phyloP scores from a whole-genome alignment of 2,113 vertebrate species.

The Salvelinus namaycush region DNA sequence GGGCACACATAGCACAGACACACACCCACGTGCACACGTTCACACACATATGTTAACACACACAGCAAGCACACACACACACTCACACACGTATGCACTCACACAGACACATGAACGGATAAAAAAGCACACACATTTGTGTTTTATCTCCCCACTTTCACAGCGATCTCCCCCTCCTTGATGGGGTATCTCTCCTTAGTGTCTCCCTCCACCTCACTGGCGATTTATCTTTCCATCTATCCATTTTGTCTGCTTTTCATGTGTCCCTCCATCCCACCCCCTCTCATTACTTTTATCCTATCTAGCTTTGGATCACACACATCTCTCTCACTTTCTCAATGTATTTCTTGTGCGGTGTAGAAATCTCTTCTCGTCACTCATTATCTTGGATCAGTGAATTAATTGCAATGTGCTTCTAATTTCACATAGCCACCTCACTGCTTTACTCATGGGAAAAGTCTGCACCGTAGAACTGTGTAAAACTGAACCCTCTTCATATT shows the following conservation, averaged over 20 bases:
- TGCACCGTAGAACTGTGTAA: background rate
- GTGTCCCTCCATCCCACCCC: conserved; percentile 16
- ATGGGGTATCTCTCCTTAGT: conserved; percentile 25
- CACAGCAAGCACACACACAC: too few species aligned
- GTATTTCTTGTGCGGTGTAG: conserved; percentile 1
- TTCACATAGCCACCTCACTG: conserved; percentile 15
- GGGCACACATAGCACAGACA: background rate
- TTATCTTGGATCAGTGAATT: conserved; percentile 8
- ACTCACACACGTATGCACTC: too few species aligned
- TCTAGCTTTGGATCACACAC: conserved; percentile 1
- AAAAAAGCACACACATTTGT: background rate
- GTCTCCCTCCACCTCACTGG: conserved; percentile 24
- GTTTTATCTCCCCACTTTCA: background rate
- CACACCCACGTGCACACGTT: too few species aligned
- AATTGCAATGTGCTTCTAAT: conserved; percentile 6
- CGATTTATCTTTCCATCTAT: conserved; percentile 39
- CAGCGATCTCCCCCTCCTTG: background rate
- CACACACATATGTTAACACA: background rate
- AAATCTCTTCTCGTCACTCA: background rate
- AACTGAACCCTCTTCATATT: background rate
- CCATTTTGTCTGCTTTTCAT: conserved; percentile 23
- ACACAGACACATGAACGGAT: too few species aligned
- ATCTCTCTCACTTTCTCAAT: background rate
- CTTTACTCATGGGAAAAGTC: background rate
- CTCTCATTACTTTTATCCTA: conserved; percentile 14